These are phyloP conservation scores for Sarcophaga peregrina DNA, from an alignment of 1,140 invertebrate genomes.

Conservation along the genomic window DNA sequence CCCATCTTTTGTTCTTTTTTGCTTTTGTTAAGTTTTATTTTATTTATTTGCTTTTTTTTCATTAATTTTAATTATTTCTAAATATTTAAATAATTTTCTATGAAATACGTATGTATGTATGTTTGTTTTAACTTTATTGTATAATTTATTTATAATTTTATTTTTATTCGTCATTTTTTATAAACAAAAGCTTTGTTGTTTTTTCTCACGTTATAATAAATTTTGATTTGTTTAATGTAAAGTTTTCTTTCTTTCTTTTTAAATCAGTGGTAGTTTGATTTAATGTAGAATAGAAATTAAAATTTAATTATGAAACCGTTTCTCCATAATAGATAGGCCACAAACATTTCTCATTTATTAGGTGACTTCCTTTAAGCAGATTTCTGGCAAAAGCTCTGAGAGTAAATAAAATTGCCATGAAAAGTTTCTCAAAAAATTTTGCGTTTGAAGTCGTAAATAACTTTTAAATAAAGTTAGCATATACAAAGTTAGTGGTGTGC, in stretches of 20 bases:
- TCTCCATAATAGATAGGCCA: not conserved
- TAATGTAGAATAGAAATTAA: not conserved
- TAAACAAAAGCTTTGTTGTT: not conserved
- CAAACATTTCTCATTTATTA: too few species aligned
- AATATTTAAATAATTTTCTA: slow-evolving; percentile 11
- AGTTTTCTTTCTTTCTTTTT: not conserved
- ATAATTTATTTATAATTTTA: not conserved
- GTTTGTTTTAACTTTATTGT: not conserved
- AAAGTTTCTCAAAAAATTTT: too few species aligned
- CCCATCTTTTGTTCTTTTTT: not conserved
- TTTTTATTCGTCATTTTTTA: not conserved
- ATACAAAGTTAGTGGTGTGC: too few species aligned
- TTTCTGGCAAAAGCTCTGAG: too few species aligned
- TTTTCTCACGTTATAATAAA: not conserved
- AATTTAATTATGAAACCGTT: not conserved
- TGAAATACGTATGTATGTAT: not conserved
- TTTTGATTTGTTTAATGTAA: slow-evolving; percentile 6
- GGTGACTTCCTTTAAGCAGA: too few species aligned
- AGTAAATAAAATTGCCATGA: too few species aligned
- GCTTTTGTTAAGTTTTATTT: not conserved
- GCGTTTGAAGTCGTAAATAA: too few species aligned
- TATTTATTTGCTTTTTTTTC: not conserved
- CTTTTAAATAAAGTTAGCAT: too few species aligned
- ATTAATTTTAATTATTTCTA: slow-evolving; percentile 17
- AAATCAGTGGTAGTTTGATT: not conserved